phyloP scores from a whole-genome alignment of 2,113 vertebrate genomes.

The Ictidomys tridecemlineatus region DNA sequence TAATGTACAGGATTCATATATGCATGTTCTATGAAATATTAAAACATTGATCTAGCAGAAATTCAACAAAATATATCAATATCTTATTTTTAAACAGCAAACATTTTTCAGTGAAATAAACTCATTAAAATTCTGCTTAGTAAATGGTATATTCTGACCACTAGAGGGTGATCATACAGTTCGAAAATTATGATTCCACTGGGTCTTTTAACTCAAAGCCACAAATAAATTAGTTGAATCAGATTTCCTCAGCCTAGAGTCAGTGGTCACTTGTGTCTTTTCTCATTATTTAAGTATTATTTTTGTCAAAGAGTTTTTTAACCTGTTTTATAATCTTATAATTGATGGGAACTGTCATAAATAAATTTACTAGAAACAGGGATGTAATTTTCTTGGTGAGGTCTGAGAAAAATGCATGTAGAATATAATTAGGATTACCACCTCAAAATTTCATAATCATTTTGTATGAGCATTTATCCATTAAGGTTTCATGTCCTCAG shows the following conservation, averaged over 20 bases:
- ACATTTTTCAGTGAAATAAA: conserved; percentile 39
- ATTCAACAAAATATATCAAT: conserved; percentile 15
- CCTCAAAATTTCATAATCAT: neutral
- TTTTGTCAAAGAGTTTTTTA: neutral
- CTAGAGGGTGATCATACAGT: conserved; percentile 48
- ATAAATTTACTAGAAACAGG: neutral
- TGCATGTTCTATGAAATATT: neutral
- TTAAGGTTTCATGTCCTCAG: neutral
- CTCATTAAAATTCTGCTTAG: neutral
- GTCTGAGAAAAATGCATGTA: neutral
- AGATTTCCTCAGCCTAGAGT: neutral
- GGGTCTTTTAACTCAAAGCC: neutral
- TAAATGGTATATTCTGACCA: conserved; percentile 8
- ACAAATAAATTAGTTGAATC: neutral
- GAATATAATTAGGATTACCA: neutral
- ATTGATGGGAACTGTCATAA: neutral
- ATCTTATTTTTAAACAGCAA: neutral
- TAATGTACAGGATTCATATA: neutral
- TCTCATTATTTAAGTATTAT: neutral
- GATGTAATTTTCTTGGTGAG: neutral
- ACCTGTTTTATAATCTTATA: no score
- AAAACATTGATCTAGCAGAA: neutral
- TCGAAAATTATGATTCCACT: conserved; percentile 35
- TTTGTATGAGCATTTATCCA: neutral
- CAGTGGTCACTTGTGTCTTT: neutral